Base-by-base conservation (phyloP, 2,797 vertebrate species). In the Sebastes nivosus region DNA sequence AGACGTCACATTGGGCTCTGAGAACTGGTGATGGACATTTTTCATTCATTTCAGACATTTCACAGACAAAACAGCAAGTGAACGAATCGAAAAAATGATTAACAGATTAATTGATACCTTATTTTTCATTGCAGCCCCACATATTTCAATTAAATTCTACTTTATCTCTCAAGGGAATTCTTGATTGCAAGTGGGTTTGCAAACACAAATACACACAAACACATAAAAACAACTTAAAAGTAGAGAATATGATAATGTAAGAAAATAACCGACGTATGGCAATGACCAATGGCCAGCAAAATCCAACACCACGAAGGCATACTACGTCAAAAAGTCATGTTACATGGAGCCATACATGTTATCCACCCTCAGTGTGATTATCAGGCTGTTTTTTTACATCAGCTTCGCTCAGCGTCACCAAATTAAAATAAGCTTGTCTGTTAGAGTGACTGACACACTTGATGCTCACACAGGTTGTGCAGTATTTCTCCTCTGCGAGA, bases 381-480 rank as follows among this genome's bases (percentile, higher is more conserved):
- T 34, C 68, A 54, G 42, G 11, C 67, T 68, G 36, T 36, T 59
- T 68, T 66, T 66, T 70, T 80, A 67, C 64, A 82, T 80, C 61
- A 82, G 34, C 29, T 67, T 80, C 66, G 38, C 66, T 64, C 64
- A n/a, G 68, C 54, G 11, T 57, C 60, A 38, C 6, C 32, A 10
- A 77, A 81, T 84, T 66, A 68, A 83, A 64, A 46, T 16, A 86
- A 82, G 24, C 29, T 14, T 20, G 66, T 88, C 54, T 60, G 36
- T 67, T 78, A 22, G 29, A 54, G 68, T 50, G 29, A 68, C 38
- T 25, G 74, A 82, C 80, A 86, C 58, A 50, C 75, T 83, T 3
- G 46, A 76, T 9, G 25, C 68, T 73, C 69, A 46, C 76, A 70
- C 83, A 81, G 83, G 74, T 79, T 67, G 57, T 58, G 22, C 55